Evolutionary conservation across 2,888 invertebrate species (phyloP).

Genomic region (Parnassius orleans): DNA sequence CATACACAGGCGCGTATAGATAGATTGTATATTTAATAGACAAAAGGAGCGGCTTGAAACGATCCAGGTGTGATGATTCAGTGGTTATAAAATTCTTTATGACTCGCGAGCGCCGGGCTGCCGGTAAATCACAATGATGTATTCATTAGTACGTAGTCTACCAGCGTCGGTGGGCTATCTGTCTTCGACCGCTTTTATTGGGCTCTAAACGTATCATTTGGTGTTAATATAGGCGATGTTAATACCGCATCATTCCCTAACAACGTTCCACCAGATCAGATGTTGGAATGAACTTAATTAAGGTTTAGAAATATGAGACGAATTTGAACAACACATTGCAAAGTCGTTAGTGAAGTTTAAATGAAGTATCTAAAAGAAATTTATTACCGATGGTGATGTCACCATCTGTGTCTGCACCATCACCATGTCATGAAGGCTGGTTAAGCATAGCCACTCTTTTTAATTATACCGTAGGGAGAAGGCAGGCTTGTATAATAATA

Average conservation of each 20-base stretch:
- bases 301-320: too few species aligned
- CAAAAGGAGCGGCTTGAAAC: conserved; percentile 16
- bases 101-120: conserved; percentile 31
- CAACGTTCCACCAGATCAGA: not conserved
- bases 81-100: conserved; percentile 36
- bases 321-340: too few species aligned
- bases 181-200: conserved; percentile 17
- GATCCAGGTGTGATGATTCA: conserved; percentile 29
- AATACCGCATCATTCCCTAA: not conserved
- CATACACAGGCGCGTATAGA: not conserved
- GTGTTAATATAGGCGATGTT: not conserved
- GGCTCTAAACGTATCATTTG: conserved; percentile 13
- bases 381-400: too few species aligned
- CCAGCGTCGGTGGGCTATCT: conserved; percentile 12
- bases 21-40: conserved; percentile 14
- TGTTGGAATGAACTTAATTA: too few species aligned
- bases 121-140: conserved; percentile 40
- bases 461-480: too few species aligned
- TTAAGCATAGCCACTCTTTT: too few species aligned
- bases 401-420: too few species aligned
- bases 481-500: too few species aligned
- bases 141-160: conserved; percentile 36
- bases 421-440: too few species aligned
- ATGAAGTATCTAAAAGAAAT: too few species aligned
- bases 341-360: too few species aligned